These are phyloP conservation scores for Emydocephalus ijimae DNA, from an alignment of 2,113 vertebrate genomes.

Conservation along the genomic window DNA sequence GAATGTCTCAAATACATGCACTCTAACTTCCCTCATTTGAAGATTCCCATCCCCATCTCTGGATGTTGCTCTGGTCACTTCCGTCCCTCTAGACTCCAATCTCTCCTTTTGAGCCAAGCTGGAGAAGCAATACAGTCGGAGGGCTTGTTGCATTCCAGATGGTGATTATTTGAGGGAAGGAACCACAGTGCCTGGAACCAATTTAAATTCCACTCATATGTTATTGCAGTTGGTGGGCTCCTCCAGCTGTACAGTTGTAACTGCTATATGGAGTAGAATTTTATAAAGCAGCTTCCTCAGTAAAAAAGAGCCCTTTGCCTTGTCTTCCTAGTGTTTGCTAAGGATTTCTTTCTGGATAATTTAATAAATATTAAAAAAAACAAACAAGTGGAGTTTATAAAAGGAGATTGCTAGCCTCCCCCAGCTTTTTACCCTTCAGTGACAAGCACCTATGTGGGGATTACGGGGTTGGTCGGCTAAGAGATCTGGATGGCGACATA, in stretches of 20 bases:
- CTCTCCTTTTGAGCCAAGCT: neutral
- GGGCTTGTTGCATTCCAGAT: neutral
- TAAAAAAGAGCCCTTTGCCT: neutral
- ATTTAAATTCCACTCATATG: neutral
- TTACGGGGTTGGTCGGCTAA: neutral
- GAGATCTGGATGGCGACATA: neutral
- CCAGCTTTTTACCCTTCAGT: neutral
- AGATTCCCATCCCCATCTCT: neutral
- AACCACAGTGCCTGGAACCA: neutral
- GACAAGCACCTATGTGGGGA: neutral
- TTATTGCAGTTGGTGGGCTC: neutral
- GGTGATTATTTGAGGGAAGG: neutral
- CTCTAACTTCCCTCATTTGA: neutral
- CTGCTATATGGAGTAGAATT: rapidly evolving
- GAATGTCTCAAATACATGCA: neutral
- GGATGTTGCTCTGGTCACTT: neutral
- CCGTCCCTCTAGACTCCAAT: neutral
- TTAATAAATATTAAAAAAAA: neutral
- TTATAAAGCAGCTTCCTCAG: neutral
- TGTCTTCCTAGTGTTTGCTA: neutral
- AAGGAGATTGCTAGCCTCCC: neutral
- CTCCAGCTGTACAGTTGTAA: neutral
- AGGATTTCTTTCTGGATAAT: neutral
- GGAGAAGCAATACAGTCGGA: neutral
- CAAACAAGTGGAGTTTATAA: neutral